Evolutionary conservation across 2,113 vertebrate genomes (phyloP), one percentile per base, ranked within the genome.

Genomic region (Lampris megalopsis): DNA sequence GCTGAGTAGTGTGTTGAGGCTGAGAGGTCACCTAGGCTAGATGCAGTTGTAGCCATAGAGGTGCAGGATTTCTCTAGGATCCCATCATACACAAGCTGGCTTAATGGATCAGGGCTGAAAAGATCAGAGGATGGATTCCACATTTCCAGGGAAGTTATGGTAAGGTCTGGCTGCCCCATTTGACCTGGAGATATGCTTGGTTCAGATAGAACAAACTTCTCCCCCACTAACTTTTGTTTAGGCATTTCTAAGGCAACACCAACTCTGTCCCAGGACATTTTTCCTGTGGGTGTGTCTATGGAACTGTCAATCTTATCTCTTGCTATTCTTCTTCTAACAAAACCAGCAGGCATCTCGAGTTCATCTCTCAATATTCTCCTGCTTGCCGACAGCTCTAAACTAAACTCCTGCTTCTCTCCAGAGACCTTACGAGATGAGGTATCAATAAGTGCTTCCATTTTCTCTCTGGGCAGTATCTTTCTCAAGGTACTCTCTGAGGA

Each of bases 11-110:
- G 48, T 3, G 79, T 72, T 8, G 91, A 82, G n/a, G 74, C 71
- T 9, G 88, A 86, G 37, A 87, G 67, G 48, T 67, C 88, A 67
- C 94, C 93, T 38, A 92, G 91, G 63, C 77, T 79, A 1, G 90
- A 69, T 69, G 93, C 90, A 42, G 80, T 91, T 45, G 92, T 89
- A 1, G 93, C 53, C 60, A 66, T 8, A 9, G 90, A 53, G 56
- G 41, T 77, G 87, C 95, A 97, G 35, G 97, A 97, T 71, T 98
- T 98, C 92, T 99, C 97, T 82, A 98, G 88, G 80, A 98, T 98
- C 73, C 97, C 97, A 5, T 98, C 97, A 81, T 97, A 98, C 58
- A 98, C 97, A 7, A 94, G 87, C 82, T 96, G 95, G 85, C 94
- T 97, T 9, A 96, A 85, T 0, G 95, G 95, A 54, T 95, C 97